Percentiles rank a stretch among this genome's conserved stretches.
These are phyloP conservation scores for Notospermus geniculatus DNA, from an alignment of 1,140 invertebrate species.

Conservation along the genomic window DNA sequence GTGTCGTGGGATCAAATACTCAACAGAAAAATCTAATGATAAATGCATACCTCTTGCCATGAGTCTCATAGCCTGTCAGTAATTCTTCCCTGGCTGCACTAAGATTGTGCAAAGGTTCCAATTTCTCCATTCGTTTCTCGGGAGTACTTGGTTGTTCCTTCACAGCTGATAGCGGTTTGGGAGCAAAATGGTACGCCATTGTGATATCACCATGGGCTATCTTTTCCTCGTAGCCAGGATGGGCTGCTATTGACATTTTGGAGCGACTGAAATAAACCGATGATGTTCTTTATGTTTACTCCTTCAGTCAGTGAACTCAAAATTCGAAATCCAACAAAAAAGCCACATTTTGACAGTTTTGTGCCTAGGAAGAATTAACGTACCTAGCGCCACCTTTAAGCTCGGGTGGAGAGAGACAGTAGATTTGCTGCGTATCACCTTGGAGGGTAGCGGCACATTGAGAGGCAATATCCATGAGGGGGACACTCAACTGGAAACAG, in stretches of 20 bases:
- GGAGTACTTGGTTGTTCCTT: too few relatives aligned
- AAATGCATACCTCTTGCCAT: too few relatives aligned
- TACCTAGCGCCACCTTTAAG: slow-evolving; percentile 40
- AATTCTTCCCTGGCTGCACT: too few relatives aligned
- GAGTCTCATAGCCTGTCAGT: too few relatives aligned
- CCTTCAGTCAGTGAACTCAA: too few relatives aligned
- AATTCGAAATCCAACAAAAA: too few relatives aligned
- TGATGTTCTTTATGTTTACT: too few relatives aligned
- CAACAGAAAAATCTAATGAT: too few relatives aligned
- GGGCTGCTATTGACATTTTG: slow-evolving; percentile 62
- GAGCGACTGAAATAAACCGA: slow-evolving; percentile 43
- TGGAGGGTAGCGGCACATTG: slow-evolving; percentile 78
- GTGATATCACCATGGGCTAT: slow-evolving; percentile 87
- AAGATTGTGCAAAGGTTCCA: too few relatives aligned
- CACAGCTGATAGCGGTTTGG: slow-evolving; percentile 22
- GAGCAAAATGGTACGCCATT: slow-evolving; percentile 67
- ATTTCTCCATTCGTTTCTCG: too few relatives aligned
- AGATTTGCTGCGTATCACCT: slow-evolving; percentile 74
- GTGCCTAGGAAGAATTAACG: neutral
- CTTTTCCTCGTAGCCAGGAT: slow-evolving; percentile 84
- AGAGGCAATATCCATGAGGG: slow-evolving; percentile 70
- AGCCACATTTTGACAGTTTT: too few relatives aligned
- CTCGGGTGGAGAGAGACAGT: slow-evolving; percentile 49
- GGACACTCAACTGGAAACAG: slow-evolving; percentile 69
- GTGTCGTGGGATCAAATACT: too few relatives aligned